Base-by-base conservation (phyloP, 2,888 invertebrate species). In the Diaprepes abbreviatus region DNA sequence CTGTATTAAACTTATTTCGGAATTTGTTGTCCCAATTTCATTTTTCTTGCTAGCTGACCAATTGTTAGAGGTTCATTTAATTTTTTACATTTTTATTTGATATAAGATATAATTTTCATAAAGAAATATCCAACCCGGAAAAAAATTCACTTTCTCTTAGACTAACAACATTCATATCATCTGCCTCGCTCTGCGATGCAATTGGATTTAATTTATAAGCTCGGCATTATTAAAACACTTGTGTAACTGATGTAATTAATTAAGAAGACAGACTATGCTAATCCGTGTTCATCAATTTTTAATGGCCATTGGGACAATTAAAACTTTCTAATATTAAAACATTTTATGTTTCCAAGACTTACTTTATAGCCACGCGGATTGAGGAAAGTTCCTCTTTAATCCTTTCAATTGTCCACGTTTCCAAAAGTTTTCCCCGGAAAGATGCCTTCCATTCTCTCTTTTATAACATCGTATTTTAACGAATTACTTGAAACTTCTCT, bases 251-350 rank as follows among this genome's bases (percentile, higher is more conserved):
- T 71, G 71, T 72, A 69, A 65, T 72, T 72, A 72, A 72, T 72
- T 72, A 72, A 69, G 69, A 72, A 65, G 69, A 65, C 72, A 72
- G 72, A 72, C 75, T 73, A 74, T 74, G 75, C 75, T 76, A 79
- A 79, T 79, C 74, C 73, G 74, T 73, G 76, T 76, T 78, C 80
- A 78, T 80, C 79, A 80, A 80, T 80, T 80, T 78, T 80, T 78
- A 77, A 79, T 79, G 77, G 76, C 75, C 75, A 78, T 76, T 68
- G 76, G 74, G 74, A 79, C 79, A 80, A 80, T 80, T 79, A 78
- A 80, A 80, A 79, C 79, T 80, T 79, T 74, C 75, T 78, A 77
- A 79, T 77, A 74, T 78, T 70, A 77, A 78, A 76, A 70, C 74
- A 74, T 76, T 77, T 76, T 74, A 75, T 70, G 73, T 76, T 67